Conservation (phyloP, 2,113 vertebrate species). For the Oncorhynchus gorbuscha region DNA sequence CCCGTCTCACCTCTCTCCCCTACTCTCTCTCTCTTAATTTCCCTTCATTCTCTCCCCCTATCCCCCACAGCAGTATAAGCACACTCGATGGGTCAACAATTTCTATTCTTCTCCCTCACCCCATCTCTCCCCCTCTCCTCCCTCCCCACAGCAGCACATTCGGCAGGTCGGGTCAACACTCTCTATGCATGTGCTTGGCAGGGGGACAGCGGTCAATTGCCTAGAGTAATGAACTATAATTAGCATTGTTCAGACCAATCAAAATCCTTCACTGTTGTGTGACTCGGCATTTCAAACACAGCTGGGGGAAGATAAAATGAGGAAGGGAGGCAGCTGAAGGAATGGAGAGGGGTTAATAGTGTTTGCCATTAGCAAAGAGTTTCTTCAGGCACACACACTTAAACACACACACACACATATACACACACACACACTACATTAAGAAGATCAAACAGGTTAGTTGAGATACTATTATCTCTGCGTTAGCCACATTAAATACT, state of each 20-base stretch:
- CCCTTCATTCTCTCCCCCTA: too few species aligned
- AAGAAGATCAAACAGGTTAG: neutral
- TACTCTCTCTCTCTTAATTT: too few species aligned
- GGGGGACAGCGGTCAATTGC: conserved; percentile 27
- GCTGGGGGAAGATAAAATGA: neutral
- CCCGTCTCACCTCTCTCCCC: too few species aligned
- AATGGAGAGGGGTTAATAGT: neutral
- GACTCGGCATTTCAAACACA: neutral
- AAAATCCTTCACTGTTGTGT: conserved; percentile 9
- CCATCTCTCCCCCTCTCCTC: neutral
- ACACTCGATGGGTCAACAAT: too few species aligned
- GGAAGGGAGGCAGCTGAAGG: conserved; percentile 6
- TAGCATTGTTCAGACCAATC: conserved; percentile 19
- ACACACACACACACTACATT: neutral
- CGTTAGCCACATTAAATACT: conserved; percentile 4
- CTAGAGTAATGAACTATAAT: conserved; percentile 39
- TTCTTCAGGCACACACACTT: neutral
- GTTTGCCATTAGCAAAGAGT: neutral
- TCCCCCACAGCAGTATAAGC: too few species aligned
- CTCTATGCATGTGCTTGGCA: neutral
- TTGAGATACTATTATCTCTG: conserved; percentile 12
- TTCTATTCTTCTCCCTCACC: neutral
- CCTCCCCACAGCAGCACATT: neutral
- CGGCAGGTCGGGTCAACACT: neutral
- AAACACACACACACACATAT: too few species aligned